Evolutionary conservation across 2,888 invertebrate species (phyloP), one percentile per base, ranked within the genome.

Genomic region (Pandemis heparana): DNA sequence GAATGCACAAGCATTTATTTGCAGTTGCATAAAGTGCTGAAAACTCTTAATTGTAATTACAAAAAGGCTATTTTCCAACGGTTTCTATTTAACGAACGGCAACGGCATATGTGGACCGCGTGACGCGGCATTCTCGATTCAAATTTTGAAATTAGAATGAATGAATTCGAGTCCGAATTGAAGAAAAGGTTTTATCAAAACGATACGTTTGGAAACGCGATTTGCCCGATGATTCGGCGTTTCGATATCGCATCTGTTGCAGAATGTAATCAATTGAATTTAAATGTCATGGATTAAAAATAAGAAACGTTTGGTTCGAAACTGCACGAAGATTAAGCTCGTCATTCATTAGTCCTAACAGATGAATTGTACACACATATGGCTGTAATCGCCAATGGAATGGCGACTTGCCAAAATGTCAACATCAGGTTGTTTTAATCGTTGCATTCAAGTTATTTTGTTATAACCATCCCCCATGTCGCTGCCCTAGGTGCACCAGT

Each of bases 81-180:
- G 9, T 12, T 43, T 61, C n/a, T 43, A 39, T 23, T 77, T 71
- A 65, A 71, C 60, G 69, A 68, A 66, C 66, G 77, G 76, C 75
- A 79, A 79, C 75, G 79, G 77, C 78, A 72, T 64, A 81, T 79
- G 81, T 82, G 81, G 83, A 81, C 78, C 79, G 82, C 79, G 80
- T 92, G 91, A 92, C 90, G 78, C 77, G 75, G 91, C 92, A 84
- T 85, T 90, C 87, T 83, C 81, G 83, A 88, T 89, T 87, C 83
- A 84, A 87, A 83, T 86, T 87, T 86, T 75, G 77, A 79, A 86
- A 87, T 89, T 85, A 80, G 85, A 88, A 90, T 89, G 87, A 87
- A 88, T 87, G 87, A 83, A 84, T 86, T 85, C 81, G 80, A 79
- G 81, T 86, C 87, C 82, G 79, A 80, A 83, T 84, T 83, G 80